Conservation (phyloP, 2,888 invertebrate species). For the Hydriomena furcata region DNA sequence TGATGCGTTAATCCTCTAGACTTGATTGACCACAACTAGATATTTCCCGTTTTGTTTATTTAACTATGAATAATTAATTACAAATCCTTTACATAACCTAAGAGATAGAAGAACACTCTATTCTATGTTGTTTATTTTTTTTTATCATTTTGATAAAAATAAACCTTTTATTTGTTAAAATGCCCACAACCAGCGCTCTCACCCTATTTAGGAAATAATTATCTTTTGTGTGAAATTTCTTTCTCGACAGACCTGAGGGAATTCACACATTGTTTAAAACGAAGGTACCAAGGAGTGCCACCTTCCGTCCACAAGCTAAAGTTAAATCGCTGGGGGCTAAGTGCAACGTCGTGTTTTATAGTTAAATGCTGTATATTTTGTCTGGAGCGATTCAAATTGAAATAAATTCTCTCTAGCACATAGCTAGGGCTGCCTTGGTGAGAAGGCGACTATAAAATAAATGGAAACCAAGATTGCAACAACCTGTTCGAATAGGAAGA, state of each 20-base stretch:
- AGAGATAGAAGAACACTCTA: too few relatives aligned
- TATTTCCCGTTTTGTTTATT: too few relatives aligned
- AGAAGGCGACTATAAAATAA: background rate
- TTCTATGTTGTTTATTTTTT: too few relatives aligned
- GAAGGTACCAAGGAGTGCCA: conserved; percentile 9
- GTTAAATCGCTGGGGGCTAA: conserved; percentile 29
- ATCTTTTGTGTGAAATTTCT: conserved; percentile 1
- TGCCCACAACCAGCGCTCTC: too few relatives aligned
- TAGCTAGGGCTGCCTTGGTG: conserved; percentile 3
- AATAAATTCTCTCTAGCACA: conserved; percentile 28
- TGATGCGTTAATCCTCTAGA: too few relatives aligned
- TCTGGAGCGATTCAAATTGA: conserved; percentile 31
- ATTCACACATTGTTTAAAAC: conserved; percentile 17
- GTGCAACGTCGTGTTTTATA: conserved; percentile 34
- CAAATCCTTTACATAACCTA: too few relatives aligned
- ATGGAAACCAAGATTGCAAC: background rate
- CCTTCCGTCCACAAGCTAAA: conserved; percentile 19
- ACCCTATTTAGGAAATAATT: background rate
- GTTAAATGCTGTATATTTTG: conserved; percentile 36
- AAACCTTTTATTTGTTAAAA: too few relatives aligned
- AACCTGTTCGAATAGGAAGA: background rate
- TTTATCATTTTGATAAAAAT: too few relatives aligned
- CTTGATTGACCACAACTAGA: too few relatives aligned
- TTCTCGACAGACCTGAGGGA: conserved; percentile 1
- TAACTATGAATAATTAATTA: too few relatives aligned